phyloP scores from a whole-genome alignment of 2,113 vertebrate species.

The Paramisgurnus dabryanus region DNA sequence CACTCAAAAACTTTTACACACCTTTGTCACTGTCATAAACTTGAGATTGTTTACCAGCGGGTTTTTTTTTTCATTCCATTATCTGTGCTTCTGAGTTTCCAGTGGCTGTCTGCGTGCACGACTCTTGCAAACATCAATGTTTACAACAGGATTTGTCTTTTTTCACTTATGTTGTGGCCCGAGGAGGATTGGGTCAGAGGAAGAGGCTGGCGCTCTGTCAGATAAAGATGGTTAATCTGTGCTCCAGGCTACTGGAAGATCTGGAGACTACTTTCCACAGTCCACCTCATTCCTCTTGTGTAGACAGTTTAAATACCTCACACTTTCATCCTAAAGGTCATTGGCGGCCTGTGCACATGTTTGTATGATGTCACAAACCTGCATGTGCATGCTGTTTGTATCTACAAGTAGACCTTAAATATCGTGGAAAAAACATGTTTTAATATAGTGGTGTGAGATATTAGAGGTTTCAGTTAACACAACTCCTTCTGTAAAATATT shows the following conservation, averaged over 20 bases:
- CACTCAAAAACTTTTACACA: too few relatives aligned
- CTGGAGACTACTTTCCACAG: slow-evolving; percentile 1
- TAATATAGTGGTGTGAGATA: background rate
- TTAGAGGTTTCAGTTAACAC: background rate
- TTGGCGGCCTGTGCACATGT: background rate
- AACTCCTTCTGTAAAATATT: background rate
- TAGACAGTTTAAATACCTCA: background rate
- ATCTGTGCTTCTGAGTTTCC: background rate
- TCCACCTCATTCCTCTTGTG: background rate
- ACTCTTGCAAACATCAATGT: slow-evolving; percentile 48
- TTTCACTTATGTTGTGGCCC: slow-evolving; percentile 61
- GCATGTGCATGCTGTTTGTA: background rate
- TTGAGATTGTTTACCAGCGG: background rate
- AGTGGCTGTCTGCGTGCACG: slow-evolving; percentile 13
- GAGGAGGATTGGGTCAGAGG: slow-evolving; percentile 5
- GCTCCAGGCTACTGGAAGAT: slow-evolving; percentile 21
- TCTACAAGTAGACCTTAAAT: background rate
- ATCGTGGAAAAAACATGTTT: background rate
- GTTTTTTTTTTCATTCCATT: background rate
- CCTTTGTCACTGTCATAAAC: too few relatives aligned
- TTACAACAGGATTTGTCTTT: slow-evolving; percentile 58
- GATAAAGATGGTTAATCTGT: slow-evolving; percentile 39
- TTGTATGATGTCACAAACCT: background rate
- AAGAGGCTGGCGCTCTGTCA: slow-evolving; percentile 15
- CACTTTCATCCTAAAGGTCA: background rate